Base-by-base conservation (phyloP, 1,140 invertebrate species). In the Batillaria attramentaria region DNA sequence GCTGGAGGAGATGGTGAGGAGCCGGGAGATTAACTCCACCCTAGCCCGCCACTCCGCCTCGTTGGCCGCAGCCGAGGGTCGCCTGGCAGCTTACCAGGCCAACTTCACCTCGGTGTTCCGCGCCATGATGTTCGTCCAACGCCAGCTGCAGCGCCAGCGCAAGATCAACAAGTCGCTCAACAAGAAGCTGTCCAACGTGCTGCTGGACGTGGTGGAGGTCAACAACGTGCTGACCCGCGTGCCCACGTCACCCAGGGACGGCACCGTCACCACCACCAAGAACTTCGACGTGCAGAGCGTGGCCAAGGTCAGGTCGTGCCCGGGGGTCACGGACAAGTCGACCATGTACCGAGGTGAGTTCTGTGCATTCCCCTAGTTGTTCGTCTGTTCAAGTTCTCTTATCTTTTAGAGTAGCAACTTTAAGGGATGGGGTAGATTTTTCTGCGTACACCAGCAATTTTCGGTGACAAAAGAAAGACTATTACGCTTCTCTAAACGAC, bases 121-220 rank as follows among this genome's bases (percentile, higher is more conserved):
- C 39, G 81, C 87, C 50, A 84, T 89, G 60, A 84, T 87, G 75
- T 84, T 81, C 37, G 79, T 89, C 62, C 85, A 89, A 69, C 69
- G 77, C 6, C 83, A 83, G 24, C 78, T 88, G 31, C 73, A 84
- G 42, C 77, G 73, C 18, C 88, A 89, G 77, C 79, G 81, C 24
- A 50, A 74, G 33, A 84, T 84, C 62, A 88, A 85, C 79, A 72
- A 80, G 31, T 84, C 86, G 13, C 79, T 89, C n/a, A 87, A 88
- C 79, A 85, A 87, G 62, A 89, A 89, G 79, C 76, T 89, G 43
- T 86, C 86, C 43, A 85, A 86, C 68, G 82, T 89, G 31, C 84
- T 87, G 66, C 80, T 89, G 39, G 87, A 89, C 68, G 86, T 89
- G 31, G 84, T 86, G 28, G 88, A 89, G 77, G 86, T 89, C 10